Percentiles rank a stretch among this genome's conserved stretches.
These are phyloP conservation scores for Acleris cristana DNA, from an alignment of 2,888 invertebrate species.

Conservation along the genomic window DNA sequence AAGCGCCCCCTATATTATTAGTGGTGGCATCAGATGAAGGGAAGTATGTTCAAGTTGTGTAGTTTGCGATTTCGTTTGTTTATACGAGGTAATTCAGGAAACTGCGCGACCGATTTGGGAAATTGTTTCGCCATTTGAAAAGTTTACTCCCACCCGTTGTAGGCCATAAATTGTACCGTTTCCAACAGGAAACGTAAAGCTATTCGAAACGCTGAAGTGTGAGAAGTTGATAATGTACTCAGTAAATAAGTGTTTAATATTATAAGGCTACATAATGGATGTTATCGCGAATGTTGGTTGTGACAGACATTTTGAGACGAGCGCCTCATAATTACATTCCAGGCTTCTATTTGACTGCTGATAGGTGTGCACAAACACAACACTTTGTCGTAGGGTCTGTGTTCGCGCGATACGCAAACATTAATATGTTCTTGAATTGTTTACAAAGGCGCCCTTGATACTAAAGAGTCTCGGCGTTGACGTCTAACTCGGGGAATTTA, in stretches of 20 bases:
- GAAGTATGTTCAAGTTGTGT: constrained; percentile 24
- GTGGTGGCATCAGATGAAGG: constrained; percentile 14
- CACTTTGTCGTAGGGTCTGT: constrained; percentile 64
- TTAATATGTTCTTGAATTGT: constrained; percentile 75
- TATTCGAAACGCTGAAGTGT: constrained; percentile 31
- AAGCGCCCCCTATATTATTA: constrained; percentile 18
- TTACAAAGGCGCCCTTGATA: constrained; percentile 78
- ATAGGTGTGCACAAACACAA: constrained; percentile 36
- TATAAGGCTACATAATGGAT: constrained; percentile 23
- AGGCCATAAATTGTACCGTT: constrained; percentile 35
- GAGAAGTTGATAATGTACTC: constrained; percentile 33
- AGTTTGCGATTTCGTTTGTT: constrained; percentile 35
- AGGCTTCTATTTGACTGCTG: constrained; percentile 49
- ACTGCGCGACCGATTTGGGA: constrained; percentile 38
- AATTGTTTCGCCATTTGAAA: constrained; percentile 39
- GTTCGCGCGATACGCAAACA: constrained; percentile 74
- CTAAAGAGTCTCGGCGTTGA: constrained; percentile 73
- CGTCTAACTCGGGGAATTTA: constrained; percentile 79
- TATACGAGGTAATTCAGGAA: constrained; percentile 37
- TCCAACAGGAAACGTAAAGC: constrained; percentile 35
- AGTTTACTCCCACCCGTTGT: constrained; percentile 33
- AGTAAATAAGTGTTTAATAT: constrained; percentile 35
- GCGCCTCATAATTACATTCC: constrained; percentile 69
- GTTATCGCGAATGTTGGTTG: constrained; percentile 27
- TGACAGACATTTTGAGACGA: constrained; percentile 57